Percentiles rank a stretch among this genome's conserved stretches.
Evolutionary conservation across 2,113 vertebrate genomes (phyloP).

Genomic region (Laterallus jamaicensis): DNA sequence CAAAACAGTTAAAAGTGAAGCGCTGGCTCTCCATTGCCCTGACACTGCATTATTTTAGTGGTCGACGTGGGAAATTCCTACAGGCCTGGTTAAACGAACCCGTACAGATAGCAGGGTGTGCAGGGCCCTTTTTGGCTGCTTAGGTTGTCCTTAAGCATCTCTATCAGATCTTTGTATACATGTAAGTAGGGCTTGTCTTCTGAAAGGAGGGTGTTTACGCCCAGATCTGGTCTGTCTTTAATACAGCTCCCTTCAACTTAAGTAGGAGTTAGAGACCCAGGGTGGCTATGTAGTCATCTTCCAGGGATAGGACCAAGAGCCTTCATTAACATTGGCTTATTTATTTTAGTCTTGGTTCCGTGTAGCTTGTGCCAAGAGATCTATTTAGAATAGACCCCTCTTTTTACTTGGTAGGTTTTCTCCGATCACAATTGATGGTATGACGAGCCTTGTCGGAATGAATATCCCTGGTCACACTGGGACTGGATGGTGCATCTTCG

Average conservation of each 20-base stretch:
- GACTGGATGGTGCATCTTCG: constrained; percentile 99
- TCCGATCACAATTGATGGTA: constrained; percentile 98
- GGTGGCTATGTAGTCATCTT: neutral
- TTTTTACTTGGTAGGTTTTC: constrained; percentile 91
- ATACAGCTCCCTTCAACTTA: neutral
- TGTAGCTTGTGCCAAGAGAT: constrained; percentile 44
- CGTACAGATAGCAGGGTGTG: neutral
- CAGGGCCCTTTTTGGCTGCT: neutral
- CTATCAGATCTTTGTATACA: neutral
- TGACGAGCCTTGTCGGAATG: constrained; percentile 99
- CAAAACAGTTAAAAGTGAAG: neutral
- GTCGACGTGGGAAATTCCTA: neutral
- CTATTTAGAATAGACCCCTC: constrained; percentile 73
- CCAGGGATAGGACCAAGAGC: neutral
- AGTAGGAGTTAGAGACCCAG: neutral
- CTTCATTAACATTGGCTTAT: neutral
- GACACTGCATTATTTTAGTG: neutral
- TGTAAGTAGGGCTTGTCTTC: neutral
- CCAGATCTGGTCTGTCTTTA: neutral
- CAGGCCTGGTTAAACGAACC: neutral
- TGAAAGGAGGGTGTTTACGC: neutral
- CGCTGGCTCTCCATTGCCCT: neutral
- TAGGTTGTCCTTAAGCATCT: neutral
- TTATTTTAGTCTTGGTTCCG: constrained; percentile 3
- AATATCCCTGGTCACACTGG: constrained; percentile 99